These are phyloP conservation scores for Lycaon pictus DNA, from an alignment of 2,113 vertebrate species.

Conservation along the genomic window DNA sequence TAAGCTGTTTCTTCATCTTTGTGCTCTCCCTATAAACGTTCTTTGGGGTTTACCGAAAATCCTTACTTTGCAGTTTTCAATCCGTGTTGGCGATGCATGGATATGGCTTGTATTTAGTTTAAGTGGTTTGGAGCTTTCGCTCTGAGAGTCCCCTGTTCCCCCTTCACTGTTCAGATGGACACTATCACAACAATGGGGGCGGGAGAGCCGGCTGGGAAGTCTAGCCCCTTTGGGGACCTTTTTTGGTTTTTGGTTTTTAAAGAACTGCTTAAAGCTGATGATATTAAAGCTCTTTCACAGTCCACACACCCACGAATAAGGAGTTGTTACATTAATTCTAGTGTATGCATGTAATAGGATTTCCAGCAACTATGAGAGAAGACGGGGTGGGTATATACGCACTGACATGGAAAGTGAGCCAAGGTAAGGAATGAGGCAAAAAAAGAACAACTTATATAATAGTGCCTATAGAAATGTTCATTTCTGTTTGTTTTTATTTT, in stretches of 20 bases:
- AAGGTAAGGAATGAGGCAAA: background rate
- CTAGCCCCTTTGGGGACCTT: background rate
- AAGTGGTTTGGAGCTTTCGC: constrained; percentile 19
- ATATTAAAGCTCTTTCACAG: constrained; percentile 20
- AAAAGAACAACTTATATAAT: background rate
- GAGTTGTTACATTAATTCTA: constrained; percentile 14
- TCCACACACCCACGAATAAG: background rate
- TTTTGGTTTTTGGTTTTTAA: background rate
- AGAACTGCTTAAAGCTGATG: background rate
- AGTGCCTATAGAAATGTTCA: background rate
- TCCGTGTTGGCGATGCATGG: background rate
- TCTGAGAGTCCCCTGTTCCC: background rate
- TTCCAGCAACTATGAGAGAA: background rate
- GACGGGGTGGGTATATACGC: background rate
- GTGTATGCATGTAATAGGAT: background rate
- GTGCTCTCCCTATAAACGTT: background rate
- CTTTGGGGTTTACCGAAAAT: constrained; percentile 2
- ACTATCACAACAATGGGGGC: background rate
- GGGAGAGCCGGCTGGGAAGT: background rate
- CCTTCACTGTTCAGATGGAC: constrained; percentile 7
- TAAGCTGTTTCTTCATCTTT: background rate
- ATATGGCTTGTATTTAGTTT: background rate
- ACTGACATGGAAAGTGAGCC: background rate
- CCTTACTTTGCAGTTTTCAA: constrained; percentile 42
- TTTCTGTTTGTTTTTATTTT: constrained; percentile 49